phyloP scores from a whole-genome alignment of 2,113 vertebrate species.

The Prietella phreatophila region DNA sequence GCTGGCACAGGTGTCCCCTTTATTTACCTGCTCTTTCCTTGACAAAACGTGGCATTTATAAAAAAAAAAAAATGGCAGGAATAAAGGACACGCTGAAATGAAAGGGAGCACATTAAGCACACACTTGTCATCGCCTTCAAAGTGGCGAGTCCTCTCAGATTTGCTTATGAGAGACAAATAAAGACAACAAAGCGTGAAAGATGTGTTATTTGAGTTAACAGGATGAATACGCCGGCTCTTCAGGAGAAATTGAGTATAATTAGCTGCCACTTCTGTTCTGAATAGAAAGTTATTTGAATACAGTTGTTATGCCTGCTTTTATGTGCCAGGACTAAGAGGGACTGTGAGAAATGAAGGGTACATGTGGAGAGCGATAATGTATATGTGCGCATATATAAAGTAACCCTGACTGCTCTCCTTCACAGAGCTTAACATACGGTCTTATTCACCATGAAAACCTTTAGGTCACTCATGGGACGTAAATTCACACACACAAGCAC shows the following conservation, averaged over 20 bases:
- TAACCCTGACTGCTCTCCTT: slow-evolving; percentile 29
- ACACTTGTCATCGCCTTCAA: slow-evolving; percentile 45
- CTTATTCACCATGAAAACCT: slow-evolving; percentile 36
- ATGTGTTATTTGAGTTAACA: slow-evolving; percentile 34
- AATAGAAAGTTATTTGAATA: slow-evolving; percentile 53
- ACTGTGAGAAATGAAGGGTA: slow-evolving; percentile 11
- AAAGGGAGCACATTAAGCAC: slow-evolving; percentile 44
- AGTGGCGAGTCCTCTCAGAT: slow-evolving; percentile 41
- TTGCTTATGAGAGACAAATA: slow-evolving; percentile 40
- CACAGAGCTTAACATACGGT: slow-evolving; percentile 39
- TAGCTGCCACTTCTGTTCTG: slow-evolving; percentile 40
- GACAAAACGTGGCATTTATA: slow-evolving; percentile 4
- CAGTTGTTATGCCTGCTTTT: slow-evolving; percentile 26
- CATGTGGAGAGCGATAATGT: slow-evolving; percentile 23
- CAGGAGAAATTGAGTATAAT: slow-evolving; percentile 34
- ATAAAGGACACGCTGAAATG: slow-evolving; percentile 39
- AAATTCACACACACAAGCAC: neutral
- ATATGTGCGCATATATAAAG: slow-evolving; percentile 4
- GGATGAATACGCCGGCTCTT: slow-evolving; percentile 35
- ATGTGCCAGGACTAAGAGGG: neutral
- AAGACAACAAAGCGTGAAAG: slow-evolving; percentile 43
- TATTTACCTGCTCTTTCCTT: slow-evolving; percentile 45
- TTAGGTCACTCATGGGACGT: slow-evolving; percentile 16
- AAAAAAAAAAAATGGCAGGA: slow-evolving; percentile 19
- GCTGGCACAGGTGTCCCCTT: slow-evolving; percentile 50